Conservation (phyloP, 2,113 vertebrate species). For the Chlamydotis undulata region DNA sequence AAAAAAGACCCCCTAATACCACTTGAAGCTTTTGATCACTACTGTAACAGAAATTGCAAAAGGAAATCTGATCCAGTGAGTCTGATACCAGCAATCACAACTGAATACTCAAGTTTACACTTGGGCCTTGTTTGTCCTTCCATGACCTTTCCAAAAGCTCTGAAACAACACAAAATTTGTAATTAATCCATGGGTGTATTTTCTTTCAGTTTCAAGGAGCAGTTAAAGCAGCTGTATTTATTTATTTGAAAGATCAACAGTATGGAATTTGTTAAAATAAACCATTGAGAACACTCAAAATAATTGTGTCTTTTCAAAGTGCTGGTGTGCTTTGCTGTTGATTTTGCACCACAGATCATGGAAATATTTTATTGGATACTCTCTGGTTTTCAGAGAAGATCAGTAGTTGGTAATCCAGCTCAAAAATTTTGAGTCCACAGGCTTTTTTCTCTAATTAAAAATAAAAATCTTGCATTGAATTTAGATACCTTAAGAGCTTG, state of each 20-base stretch:
- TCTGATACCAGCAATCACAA: not conserved
- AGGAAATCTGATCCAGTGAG: not conserved
- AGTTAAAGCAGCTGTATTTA: constrained; percentile 19
- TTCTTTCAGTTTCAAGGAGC: not conserved
- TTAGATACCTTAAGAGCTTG: not conserved
- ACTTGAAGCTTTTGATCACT: not conserved
- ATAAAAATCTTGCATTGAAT: not conserved
- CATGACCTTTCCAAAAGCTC: not conserved
- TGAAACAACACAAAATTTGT: not conserved
- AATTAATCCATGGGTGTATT: not conserved
- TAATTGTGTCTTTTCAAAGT: not conserved
- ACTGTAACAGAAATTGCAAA: not conserved
- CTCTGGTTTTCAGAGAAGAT: not conserved
- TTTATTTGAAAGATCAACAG: constrained; percentile 13
- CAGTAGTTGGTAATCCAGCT: not conserved
- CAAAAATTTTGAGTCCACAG: not conserved
- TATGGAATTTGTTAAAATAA: not conserved
- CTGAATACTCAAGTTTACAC: not conserved
- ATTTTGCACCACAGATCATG: not conserved
- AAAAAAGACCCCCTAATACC: not conserved
- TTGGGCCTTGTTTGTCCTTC: not conserved
- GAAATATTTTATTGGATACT: not conserved
- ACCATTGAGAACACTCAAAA: not conserved
- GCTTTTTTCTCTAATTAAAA: not conserved
- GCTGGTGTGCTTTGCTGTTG: not conserved